A percentile compares a stretch with the other conserved stretches of the same genome.
These are phyloP conservation scores for Saturnia pavonia DNA, from an alignment of 2,888 invertebrate species.

Conservation along the genomic window DNA sequence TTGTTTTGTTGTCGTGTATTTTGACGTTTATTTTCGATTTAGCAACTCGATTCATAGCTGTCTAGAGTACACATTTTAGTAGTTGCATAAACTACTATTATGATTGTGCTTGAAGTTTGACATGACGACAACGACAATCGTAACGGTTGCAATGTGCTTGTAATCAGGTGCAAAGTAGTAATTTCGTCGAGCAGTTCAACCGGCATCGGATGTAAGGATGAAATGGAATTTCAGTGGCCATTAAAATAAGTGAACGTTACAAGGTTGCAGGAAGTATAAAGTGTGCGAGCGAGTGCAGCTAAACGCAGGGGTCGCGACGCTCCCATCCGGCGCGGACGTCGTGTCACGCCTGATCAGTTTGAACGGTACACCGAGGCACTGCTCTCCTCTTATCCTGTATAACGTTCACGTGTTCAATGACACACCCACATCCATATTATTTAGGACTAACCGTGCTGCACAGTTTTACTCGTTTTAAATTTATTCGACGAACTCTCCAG, in stretches of 20 bases:
- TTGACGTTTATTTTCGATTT: no score
- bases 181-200: neutral
- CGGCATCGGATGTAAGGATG: slow-evolving; percentile 6
- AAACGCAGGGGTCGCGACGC: slow-evolving; percentile 10
- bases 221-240: slow-evolving; percentile 4
- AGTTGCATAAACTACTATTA: neutral
- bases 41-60: no score
- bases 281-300: slow-evolving; percentile 14
- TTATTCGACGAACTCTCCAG: no score
- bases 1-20: no score
- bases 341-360: slow-evolving; percentile 16
- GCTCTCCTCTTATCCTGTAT: slow-evolving; percentile 13
- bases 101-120: neutral
- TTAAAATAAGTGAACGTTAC: slow-evolving; percentile 16
- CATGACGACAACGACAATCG: neutral
- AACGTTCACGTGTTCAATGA: neutral
- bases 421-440: neutral
- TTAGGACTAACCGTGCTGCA: neutral
- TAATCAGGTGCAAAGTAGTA: neutral
- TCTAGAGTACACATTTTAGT: no score
- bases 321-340: slow-evolving; percentile 18
- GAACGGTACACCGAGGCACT: slow-evolving; percentile 9
- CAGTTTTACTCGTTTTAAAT: no score
- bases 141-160: neutral
- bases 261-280: slow-evolving; percentile 16